phyloP scores from a whole-genome alignment of 2,797 vertebrate genomes.

The Chloroceryle inda region DNA sequence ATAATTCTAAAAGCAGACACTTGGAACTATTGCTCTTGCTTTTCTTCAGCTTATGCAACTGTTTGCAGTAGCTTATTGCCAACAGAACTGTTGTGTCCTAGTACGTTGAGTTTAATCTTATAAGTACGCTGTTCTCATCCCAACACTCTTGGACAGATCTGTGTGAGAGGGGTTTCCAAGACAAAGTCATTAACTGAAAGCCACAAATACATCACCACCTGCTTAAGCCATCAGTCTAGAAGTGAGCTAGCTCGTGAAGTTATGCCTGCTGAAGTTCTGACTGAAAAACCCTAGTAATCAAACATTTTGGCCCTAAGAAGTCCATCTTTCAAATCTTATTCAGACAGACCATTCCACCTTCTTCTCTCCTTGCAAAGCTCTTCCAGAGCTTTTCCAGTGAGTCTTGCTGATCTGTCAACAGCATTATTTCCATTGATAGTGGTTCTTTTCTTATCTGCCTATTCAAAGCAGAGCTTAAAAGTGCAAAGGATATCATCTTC shows the following conservation, averaged over 20 bases:
- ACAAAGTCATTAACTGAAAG: background rate
- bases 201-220: slow-evolving; percentile 30
- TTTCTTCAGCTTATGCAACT: slow-evolving; percentile 57
- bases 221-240: slow-evolving; percentile 25
- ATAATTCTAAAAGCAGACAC: slow-evolving; percentile 54
- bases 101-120: background rate
- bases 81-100: slow-evolving; percentile 41
- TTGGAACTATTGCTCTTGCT: slow-evolving; percentile 56
- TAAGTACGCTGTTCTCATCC: background rate
- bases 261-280: background rate
- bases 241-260: background rate
- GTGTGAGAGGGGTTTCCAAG: background rate
- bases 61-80: slow-evolving; percentile 57
- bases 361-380: background rate
- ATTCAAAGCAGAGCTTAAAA: background rate
- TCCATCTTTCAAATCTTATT: background rate
- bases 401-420: background rate
- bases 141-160: slow-evolving; percentile 8
- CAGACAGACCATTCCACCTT: background rate
- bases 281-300: background rate
- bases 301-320: background rate
- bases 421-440: background rate
- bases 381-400: background rate
- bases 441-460: background rate
- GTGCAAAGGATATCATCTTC: background rate